Evolutionary conservation across 2,888 invertebrate species (phyloP).

Genomic region (Stegophylla sp.): DNA sequence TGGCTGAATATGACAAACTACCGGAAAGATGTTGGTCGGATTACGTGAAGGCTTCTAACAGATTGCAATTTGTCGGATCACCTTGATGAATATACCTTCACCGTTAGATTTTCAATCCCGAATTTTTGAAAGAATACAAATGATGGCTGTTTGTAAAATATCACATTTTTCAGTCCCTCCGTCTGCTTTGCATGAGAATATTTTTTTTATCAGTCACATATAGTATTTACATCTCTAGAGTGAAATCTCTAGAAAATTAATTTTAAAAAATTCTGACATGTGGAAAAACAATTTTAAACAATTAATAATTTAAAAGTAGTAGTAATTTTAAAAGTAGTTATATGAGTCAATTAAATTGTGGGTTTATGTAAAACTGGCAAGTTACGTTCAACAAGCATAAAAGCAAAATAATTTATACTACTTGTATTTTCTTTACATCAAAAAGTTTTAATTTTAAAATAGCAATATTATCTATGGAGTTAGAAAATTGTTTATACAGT

Average conservation of each 20-base stretch:
- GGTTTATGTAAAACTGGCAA: not conserved
- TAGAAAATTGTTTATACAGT: not conserved
- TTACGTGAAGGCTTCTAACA: conserved; percentile 9
- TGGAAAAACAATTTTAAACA: too few relatives aligned
- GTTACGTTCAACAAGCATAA: not conserved
- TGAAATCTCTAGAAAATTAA: too few relatives aligned
- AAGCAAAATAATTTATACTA: not conserved
- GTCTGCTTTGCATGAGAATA: not conserved
- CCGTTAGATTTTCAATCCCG: not conserved
- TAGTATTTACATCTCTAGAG: not conserved
- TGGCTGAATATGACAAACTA: conserved; percentile 24
- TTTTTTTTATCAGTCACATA: not conserved
- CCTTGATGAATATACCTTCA: conserved; percentile 14
- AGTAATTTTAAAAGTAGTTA: too few relatives aligned
- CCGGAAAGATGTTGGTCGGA: conserved; percentile 17
- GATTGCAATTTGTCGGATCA: conserved; percentile 32
- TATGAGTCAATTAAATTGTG: not conserved
- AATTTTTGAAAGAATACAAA: conserved; percentile 24
- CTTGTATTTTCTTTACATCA: not conserved
- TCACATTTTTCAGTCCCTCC: not conserved
- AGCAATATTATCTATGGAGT: not conserved
- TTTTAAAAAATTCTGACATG: too few relatives aligned
- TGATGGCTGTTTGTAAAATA: not conserved
- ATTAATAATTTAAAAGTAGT: too few relatives aligned
- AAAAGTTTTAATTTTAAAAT: conserved; percentile 8